phyloP scores from a whole-genome alignment of 2,888 invertebrate species.

The Eupsilia transversa region DNA sequence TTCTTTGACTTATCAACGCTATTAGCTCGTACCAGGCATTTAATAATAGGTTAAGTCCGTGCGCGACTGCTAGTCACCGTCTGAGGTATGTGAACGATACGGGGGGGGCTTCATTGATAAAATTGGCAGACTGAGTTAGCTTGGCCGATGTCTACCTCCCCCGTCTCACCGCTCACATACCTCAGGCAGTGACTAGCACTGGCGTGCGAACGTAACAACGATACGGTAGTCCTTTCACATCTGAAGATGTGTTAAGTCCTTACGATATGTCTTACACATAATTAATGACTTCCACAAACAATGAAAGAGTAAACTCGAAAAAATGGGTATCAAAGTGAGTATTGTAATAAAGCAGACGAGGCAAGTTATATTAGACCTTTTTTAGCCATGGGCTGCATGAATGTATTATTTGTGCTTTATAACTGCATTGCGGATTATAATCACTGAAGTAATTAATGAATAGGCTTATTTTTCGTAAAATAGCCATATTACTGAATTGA shows the following conservation, averaged over 20 bases:
- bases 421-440: background rate
- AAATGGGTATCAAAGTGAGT: background rate
- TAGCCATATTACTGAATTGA: background rate
- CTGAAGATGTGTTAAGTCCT: background rate
- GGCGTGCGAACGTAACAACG: no score
- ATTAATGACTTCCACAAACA: background rate
- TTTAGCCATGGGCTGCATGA: background rate
- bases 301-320: background rate
- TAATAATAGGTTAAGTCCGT: background rate
- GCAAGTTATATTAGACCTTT: background rate
- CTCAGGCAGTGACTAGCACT: no score
- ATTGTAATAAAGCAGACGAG: background rate
- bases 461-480: background rate
- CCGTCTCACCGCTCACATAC: no score
- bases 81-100: no score
- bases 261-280: background rate
- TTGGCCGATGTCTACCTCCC: no score
- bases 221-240: background rate
- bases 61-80: no score
- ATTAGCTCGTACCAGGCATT: background rate
- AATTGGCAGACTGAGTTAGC: no score
- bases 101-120: no score
- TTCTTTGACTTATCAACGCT: background rate
- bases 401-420: background rate
- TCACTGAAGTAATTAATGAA: background rate